phyloP scores from a whole-genome alignment of 2,888 invertebrate genomes.

The Apodemia mormo region DNA sequence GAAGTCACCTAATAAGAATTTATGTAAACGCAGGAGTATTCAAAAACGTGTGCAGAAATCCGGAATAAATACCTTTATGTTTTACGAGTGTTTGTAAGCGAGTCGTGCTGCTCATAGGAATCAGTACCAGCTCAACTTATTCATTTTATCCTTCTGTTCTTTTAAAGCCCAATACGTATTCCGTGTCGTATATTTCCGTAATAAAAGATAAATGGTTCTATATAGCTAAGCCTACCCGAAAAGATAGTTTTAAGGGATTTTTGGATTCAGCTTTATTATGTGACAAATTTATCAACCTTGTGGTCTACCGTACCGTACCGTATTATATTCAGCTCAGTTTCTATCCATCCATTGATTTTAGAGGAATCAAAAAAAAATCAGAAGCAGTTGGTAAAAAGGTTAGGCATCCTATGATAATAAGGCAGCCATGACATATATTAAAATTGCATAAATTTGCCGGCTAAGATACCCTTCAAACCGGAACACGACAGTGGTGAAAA shows the following conservation, averaged over 20 bases:
- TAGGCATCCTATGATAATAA: no score
- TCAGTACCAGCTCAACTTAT: slow-evolving; percentile 9
- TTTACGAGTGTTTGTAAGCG: slow-evolving; percentile 5
- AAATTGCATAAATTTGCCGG: no score
- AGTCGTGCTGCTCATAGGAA: neutral
- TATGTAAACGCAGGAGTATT: neutral
- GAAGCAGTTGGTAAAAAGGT: no score
- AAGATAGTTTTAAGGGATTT: slow-evolving; percentile 1
- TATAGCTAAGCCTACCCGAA: neutral
- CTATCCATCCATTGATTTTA: no score
- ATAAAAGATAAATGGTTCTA: neutral
- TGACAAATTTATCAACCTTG: no score
- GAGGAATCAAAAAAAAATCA: no score
- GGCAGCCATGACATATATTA: no score
- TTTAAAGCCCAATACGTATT: neutral
- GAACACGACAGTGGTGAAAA: no score
- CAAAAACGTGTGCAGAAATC: neutral
- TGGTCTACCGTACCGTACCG: no score
- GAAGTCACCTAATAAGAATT: neutral
- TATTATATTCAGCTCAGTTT: no score
- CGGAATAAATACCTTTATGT: neutral
- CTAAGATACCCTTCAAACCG: no score
- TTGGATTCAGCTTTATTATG: neutral
- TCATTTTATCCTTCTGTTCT: slow-evolving; percentile 7
- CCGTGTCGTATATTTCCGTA: neutral